These are phyloP conservation scores for Empidonax traillii DNA, from an alignment of 2,113 vertebrate species.

Conservation along the genomic window DNA sequence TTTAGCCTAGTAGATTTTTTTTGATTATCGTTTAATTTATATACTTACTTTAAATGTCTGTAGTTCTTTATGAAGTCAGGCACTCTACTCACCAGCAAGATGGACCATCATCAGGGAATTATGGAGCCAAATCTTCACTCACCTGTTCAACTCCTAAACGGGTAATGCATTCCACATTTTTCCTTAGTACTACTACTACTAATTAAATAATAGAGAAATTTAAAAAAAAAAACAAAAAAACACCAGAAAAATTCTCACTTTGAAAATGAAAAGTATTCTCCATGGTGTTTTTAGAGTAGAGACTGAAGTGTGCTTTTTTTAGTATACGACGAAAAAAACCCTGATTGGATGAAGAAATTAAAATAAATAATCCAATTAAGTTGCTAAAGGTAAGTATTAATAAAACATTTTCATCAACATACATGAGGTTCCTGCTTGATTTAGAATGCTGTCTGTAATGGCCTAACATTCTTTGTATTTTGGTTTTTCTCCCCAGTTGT, in stretches of 20 bases:
- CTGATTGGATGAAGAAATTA: background rate
- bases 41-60: constrained; percentile 13
- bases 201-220: background rate
- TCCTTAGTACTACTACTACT: background rate
- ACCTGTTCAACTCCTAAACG: constrained; percentile 73
- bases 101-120: constrained; percentile 77
- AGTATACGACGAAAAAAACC: background rate
- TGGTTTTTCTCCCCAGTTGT: background rate
- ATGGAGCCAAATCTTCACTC: constrained; percentile 73
- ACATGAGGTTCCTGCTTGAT: background rate
- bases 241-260: background rate
- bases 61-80: constrained; percentile 82
- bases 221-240: accelerated
- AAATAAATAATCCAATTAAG: background rate
- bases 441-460: background rate
- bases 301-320: background rate
- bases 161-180: constrained; percentile 70
- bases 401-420: background rate
- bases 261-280: background rate
- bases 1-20: background rate
- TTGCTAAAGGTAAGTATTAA: background rate
- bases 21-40: background rate
- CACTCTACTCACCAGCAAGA: constrained; percentile 76
- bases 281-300: background rate
- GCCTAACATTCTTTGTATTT: background rate